These are phyloP conservation scores for Aspidiotus destructor DNA, from an alignment of 2,888 invertebrate species.

Conservation along the genomic window DNA sequence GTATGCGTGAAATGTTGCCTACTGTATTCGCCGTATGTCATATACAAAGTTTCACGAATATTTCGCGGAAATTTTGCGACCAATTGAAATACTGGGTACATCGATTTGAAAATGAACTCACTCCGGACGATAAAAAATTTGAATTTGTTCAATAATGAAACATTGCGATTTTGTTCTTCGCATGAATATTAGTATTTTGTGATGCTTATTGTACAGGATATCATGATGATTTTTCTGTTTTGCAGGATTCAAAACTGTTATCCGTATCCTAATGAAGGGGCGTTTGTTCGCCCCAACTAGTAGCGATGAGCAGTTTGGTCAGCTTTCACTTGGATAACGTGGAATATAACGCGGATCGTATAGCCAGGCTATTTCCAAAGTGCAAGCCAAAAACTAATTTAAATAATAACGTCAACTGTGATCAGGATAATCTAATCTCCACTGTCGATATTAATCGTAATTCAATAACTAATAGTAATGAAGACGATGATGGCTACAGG, in stretches of 20 bases:
- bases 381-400: slow-evolving; percentile 25
- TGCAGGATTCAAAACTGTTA: slow-evolving; percentile 16
- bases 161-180: too few species aligned
- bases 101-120: too few species aligned
- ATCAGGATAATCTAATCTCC: slow-evolving; percentile 14
- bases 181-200: too few species aligned
- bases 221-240: neutral
- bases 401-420: slow-evolving; percentile 1
- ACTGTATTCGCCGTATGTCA: too few species aligned
- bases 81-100: too few species aligned
- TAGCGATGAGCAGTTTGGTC: slow-evolving; percentile 33
- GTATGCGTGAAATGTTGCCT: too few species aligned
- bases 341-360: slow-evolving; percentile 31
- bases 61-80: too few species aligned
- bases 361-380: slow-evolving; percentile 30
- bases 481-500: slow-evolving; percentile 17
- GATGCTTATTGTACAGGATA: too few species aligned
- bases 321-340: slow-evolving; percentile 30
- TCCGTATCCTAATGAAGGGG: slow-evolving; percentile 27
- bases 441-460: slow-evolving; percentile 30
- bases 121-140: too few species aligned
- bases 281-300: slow-evolving; percentile 25
- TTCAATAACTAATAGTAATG: slow-evolving; percentile 17
- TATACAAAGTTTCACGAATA: too few species aligned
- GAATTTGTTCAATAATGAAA: too few species aligned